These are phyloP conservation scores for Centruroides vittatus DNA, from an alignment of 1,140 invertebrate species.

Conservation along the genomic window DNA sequence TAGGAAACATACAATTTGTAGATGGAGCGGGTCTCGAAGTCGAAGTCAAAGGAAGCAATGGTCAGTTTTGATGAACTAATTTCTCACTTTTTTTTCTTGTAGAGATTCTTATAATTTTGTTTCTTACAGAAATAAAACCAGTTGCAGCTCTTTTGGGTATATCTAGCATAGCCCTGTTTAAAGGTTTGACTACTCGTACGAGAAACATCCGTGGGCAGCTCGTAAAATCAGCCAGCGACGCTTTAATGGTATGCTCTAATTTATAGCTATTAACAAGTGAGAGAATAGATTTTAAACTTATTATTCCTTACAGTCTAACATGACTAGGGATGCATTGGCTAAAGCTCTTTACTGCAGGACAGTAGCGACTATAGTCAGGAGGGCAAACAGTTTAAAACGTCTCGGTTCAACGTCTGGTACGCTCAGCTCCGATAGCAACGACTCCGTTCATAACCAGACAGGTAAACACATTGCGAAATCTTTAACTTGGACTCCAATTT, in stretches of 20 bases:
- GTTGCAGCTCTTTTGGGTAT: constrained; percentile 68
- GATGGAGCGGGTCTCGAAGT: constrained; percentile 30
- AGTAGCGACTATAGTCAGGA: constrained; percentile 74
- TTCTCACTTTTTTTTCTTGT: no score
- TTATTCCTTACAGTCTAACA: constrained; percentile 39
- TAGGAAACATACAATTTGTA: constrained; percentile 77
- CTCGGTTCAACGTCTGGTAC: constrained; percentile 63
- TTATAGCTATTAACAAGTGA: not conserved
- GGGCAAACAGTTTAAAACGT: constrained; percentile 77
- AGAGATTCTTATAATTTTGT: no score
- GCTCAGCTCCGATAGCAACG: constrained; percentile 72
- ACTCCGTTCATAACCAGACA: constrained; percentile 69
- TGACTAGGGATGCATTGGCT: constrained; percentile 70
- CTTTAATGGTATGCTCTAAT: constrained; percentile 39
- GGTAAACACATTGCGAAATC: not conserved
- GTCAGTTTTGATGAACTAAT: no score
- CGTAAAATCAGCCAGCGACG: constrained; percentile 64
- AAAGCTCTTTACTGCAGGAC: constrained; percentile 85
- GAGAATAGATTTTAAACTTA: not conserved
- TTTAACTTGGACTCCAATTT: not conserved
- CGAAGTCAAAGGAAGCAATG: not conserved
- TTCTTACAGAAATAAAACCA: constrained; percentile 46
- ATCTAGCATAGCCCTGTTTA: constrained; percentile 53
- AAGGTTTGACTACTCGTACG: constrained; percentile 65
- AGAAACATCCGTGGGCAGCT: constrained; percentile 67